Conservation (phyloP, 1,140 invertebrate genomes). For the Drosophila pseudoananassae region DNA sequence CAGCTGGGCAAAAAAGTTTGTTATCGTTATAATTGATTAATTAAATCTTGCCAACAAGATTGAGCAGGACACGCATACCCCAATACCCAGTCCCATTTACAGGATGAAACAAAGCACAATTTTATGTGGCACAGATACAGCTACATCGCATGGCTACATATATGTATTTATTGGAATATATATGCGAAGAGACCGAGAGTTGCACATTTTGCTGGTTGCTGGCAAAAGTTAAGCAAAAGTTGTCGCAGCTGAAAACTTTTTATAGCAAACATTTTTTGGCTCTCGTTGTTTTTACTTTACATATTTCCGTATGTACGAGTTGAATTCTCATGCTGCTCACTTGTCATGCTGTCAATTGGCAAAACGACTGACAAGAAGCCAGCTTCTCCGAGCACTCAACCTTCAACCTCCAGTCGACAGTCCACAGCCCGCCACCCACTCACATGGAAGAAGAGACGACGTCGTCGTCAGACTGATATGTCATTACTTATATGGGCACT, state of each 20-base stretch:
- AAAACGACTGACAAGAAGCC: slow-evolving; percentile 66
- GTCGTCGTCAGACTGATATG: slow-evolving; percentile 67
- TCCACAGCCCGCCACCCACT: slow-evolving; percentile 6
- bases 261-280: slow-evolving; percentile 66
- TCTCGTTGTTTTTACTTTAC: slow-evolving; percentile 55
- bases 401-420: slow-evolving; percentile 10
- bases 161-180: slow-evolving; percentile 16
- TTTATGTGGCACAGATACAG: slow-evolving; percentile 1
- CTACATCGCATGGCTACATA: neutral
- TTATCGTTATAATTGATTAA: slow-evolving; percentile 80
- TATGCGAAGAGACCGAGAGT: slow-evolving; percentile 21
- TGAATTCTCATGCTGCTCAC: slow-evolving; percentile 82
- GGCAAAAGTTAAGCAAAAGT: slow-evolving; percentile 71
- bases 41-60: slow-evolving; percentile 67
- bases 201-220: slow-evolving; percentile 60
- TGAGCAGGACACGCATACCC: slow-evolving; percentile 23
- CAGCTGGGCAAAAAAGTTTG: slow-evolving; percentile 53
- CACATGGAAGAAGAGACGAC: slow-evolving; percentile 32
- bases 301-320: slow-evolving; percentile 70
- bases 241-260: slow-evolving; percentile 69
- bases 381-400: slow-evolving; percentile 36
- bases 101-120: slow-evolving; percentile 17
- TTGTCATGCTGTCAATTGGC: slow-evolving; percentile 80
- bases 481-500: slow-evolving; percentile 78
- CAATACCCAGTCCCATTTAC: neutral